phyloP scores from a whole-genome alignment of 1,140 invertebrate genomes.

The Reticulitermes speratus region DNA sequence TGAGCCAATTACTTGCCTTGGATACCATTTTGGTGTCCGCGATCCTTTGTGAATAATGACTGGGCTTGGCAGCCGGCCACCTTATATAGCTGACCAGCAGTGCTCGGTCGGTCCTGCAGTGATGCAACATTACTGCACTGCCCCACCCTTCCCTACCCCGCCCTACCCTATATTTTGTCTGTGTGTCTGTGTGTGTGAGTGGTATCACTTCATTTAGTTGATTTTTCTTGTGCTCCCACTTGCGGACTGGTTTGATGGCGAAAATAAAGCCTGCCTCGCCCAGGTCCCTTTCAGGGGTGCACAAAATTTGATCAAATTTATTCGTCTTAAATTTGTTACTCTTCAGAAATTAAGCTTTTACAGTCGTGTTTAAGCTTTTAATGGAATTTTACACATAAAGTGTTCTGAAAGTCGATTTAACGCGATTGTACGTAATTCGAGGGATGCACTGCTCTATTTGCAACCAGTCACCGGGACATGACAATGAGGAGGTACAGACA shows the following conservation, averaged over 20 bases:
- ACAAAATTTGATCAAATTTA: background rate
- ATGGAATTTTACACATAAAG: no score
- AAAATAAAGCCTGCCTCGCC: background rate
- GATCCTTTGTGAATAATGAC: background rate
- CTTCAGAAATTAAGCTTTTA: no score
- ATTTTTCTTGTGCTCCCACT: background rate
- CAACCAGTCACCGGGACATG: no score
- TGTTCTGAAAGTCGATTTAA: no score
- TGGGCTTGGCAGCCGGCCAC: background rate
- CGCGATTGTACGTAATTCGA: no score
- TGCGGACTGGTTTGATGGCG: background rate
- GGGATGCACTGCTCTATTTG: no score
- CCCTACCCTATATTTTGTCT: background rate
- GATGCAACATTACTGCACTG: background rate
- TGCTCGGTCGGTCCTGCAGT: background rate
- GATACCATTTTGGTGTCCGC: background rate
- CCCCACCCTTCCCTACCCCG: background rate
- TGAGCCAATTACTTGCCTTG: conserved; percentile 9
- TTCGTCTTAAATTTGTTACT: no score
- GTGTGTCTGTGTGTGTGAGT: background rate
- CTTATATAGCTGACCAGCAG: background rate
- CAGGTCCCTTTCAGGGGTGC: background rate
- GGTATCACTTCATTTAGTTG: background rate
- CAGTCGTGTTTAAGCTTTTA: no score
- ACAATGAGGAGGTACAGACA: no score